These are phyloP conservation scores for Fistularia commersonii DNA, from an alignment of 2,797 vertebrate genomes.

Conservation along the genomic window DNA sequence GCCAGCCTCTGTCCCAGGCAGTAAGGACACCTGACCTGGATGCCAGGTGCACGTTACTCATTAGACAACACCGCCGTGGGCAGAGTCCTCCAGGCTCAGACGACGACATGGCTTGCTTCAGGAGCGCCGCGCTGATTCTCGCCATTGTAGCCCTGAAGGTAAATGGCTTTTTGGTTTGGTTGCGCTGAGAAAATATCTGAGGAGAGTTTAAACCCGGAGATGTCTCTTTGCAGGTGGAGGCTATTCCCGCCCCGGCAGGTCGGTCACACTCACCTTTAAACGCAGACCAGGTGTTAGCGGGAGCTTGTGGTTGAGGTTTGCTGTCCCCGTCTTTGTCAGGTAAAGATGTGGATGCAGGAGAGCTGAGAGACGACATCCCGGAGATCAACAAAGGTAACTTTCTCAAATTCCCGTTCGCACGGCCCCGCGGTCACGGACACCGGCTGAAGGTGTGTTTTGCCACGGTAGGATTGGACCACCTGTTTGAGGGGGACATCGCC, in stretches of 20 bases:
- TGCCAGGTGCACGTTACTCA: constrained; percentile 31
- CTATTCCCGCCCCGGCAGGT: constrained; percentile 51
- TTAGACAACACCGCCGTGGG: constrained; percentile 37
- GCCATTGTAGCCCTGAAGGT: constrained; percentile 54
- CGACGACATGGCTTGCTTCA: constrained; percentile 1
- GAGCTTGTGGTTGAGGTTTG: not conserved
- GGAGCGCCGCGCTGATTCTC: constrained; percentile 29
- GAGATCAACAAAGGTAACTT: constrained; percentile 83
- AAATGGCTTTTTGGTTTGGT: constrained; percentile 4
- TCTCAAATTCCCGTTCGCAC: not conserved
- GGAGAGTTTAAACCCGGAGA: not conserved
- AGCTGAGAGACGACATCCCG: constrained; percentile 80
- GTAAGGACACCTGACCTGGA: no score
- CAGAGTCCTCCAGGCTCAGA: constrained; percentile 55
- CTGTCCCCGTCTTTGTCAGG: constrained; percentile 45
- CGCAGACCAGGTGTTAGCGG: not conserved
- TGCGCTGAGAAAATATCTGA: not conserved
- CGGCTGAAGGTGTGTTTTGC: not conserved
- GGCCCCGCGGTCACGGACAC: not conserved
- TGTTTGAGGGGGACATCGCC: constrained; percentile 89
- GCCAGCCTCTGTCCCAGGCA: no score
- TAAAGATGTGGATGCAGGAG: constrained; percentile 61
- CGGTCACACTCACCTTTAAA: constrained; percentile 19
- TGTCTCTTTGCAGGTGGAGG: constrained; percentile 52
- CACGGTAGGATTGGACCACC: constrained; percentile 72